Base-by-base conservation (phyloP, 2,797 vertebrate genomes). In the Coregonus ussuriensis region DNA sequence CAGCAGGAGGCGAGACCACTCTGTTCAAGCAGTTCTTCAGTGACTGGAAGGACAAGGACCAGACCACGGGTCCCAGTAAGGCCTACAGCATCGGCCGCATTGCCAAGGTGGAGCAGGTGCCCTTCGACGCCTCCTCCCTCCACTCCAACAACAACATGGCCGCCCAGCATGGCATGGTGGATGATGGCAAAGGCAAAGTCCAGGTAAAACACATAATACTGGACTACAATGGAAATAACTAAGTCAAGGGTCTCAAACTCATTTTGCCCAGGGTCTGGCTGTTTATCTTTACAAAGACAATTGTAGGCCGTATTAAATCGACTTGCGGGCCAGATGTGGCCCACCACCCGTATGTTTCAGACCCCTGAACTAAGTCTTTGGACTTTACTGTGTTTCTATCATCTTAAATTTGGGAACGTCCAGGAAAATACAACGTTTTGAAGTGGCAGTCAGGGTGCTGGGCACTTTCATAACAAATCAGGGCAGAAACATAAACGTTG, bases 21-120 rank as follows among this genome's bases (percentile, higher is more conserved):
- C 75, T 95, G 59, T 96, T 96, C 41, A 95, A 95, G 87, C 95
- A 95, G 85, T 96, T 95, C 88, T 96, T 96, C 85, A 35, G 81
- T 0, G 89, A 95, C 91, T 96, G 95, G 95, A 94, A 29, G 79
- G 92, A 93, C 88, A 94, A 91, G 81, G 89, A 94, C 5, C 78
- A 94, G 85, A 95, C 91, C 1, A 94, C 90, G 0, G 93, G 94
- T 37, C 93, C 93, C 51, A 81, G 79, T 1, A 88, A 94, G 88
- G 88, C 91, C 77, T 95, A 88, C 86, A 74, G 80, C 75, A 91
- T 95, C 1, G 94, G 93, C 1, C 66, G 69, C 29, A 92, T 95
- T 0, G 94, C 95, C 69, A 89, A 83, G 62, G 91, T 96, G 83
- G 53, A 83, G 0, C 87, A 93, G 82, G 86, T 95, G 74, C 95